phyloP scores from a whole-genome alignment of 2,797 vertebrate species.

The Crypturellus tataupa region DNA sequence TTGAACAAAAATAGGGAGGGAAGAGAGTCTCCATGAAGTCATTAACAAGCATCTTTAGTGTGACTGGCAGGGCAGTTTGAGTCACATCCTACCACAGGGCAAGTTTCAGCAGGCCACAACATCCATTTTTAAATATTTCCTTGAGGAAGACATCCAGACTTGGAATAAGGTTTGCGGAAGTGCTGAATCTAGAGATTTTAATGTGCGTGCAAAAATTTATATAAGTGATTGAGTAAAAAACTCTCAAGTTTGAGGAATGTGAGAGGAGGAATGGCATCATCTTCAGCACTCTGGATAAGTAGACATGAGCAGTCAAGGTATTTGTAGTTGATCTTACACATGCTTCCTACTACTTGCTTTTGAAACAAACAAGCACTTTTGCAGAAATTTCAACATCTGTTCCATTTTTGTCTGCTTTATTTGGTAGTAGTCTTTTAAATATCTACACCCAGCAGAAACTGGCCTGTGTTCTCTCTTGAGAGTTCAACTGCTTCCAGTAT shows the following conservation, averaged over 20 bases:
- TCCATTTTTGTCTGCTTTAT: neutral
- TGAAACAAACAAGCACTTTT: neutral
- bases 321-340: neutral
- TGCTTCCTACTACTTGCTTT: neutral
- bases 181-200: neutral
- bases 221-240: rapidly evolving
- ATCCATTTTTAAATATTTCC: neutral
- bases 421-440: neutral
- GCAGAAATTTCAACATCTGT: neutral
- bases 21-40: neutral
- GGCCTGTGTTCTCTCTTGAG: neutral
- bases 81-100: neutral
- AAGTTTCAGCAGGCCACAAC: neutral
- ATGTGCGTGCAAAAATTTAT: neutral
- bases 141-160: neutral
- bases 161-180: neutral
- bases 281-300: neutral
- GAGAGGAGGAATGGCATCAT: neutral
- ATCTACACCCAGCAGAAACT: neutral
- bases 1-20: neutral
- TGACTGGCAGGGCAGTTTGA: neutral
- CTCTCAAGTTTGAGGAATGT: neutral
- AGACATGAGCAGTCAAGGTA: neutral
- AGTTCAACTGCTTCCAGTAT: neutral
- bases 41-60: neutral